These are phyloP conservation scores for Neopipo cinnamomea DNA, from an alignment of 2,113 vertebrate species.

Conservation along the genomic window DNA sequence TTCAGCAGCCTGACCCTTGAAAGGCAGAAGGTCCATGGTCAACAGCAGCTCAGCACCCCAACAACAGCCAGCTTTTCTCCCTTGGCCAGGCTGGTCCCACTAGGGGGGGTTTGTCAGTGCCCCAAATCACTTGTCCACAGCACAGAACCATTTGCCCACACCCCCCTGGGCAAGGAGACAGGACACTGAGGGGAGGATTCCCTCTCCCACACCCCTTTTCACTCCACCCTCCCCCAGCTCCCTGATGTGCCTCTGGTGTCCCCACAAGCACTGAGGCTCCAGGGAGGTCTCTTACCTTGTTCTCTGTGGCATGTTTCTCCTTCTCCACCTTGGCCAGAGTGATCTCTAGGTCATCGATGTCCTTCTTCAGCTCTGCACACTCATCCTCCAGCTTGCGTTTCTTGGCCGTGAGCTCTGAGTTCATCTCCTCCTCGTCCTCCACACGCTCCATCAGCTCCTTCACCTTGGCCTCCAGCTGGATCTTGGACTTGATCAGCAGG, in stretches of 20 bases:
- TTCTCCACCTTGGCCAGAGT: slow-evolving; percentile 93
- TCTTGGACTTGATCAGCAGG: slow-evolving; percentile 92
- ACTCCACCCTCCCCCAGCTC: neutral
- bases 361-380: slow-evolving; percentile 90
- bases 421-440: slow-evolving; percentile 93
- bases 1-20: neutral
- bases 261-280: neutral
- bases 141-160: neutral
- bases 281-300: slow-evolving; percentile 77
- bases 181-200: neutral
- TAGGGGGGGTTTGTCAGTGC: neutral
- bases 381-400: slow-evolving; percentile 92
- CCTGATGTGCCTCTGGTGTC: fast-evolving
- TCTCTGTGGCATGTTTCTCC: slow-evolving; percentile 93
- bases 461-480: slow-evolving; percentile 89
- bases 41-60: neutral
- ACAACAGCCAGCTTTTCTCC: neutral
- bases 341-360: slow-evolving; percentile 91
- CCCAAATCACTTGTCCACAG: neutral
- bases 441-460: slow-evolving; percentile 88
- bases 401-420: slow-evolving; percentile 80
- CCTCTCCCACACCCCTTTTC: neutral
- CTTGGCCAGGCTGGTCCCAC: neutral
- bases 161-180: neutral
- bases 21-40: neutral